Base-by-base conservation (phyloP, 2,888 invertebrate species). In the Lithophane socia region DNA sequence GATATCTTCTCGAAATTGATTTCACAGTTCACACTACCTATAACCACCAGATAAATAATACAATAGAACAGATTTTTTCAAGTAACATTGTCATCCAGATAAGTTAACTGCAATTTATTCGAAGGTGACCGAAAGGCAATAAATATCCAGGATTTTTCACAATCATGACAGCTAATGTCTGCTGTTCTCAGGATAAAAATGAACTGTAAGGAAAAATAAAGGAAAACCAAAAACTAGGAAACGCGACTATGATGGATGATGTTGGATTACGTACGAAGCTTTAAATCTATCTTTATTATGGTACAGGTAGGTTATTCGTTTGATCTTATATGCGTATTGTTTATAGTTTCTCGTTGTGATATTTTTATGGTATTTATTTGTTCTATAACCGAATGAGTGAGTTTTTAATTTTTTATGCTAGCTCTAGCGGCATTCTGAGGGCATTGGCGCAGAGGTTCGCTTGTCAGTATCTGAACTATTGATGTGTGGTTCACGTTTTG, bases 241-340 rank as follows among this genome's bases (percentile, higher is more conserved):
- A 75, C 72, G 64, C 37, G 75, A 77, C 78, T 64, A 70, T 85
- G 86, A 85, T 75, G 75, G 73, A 86, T 85, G 80, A 56, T 37
- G 54, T 47, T 42, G 72, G 80, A 74, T 87, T 77, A 83, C 52
- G 24, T 24, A 4, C 24, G 49, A 56, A 71, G 77, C 67, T 83
- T 77, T 79, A 76, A 75, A 79, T 71, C 21, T 64, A 73, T 82
- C 49, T 84, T 79, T 81, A 52, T 73, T 73, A 56, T 68, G 12
- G 72, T 61, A 71, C 49, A 61, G 63, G 24, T n/a, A 54, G 54
- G 13, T 78, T 13, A 49, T 60, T 13, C 37, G 16, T 66, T 66
- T 66, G 61, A 54, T 71, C 21, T 49, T 63, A 12, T n/a, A 49
- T 16, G 13, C 13, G 13, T 56, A 56, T n/a, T n/a, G 21, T 49